A percentile compares a stretch with the other conserved stretches of the same genome.
phyloP scores from a whole-genome alignment of 2,113 vertebrate genomes.

The Miniopterus natalensis region DNA sequence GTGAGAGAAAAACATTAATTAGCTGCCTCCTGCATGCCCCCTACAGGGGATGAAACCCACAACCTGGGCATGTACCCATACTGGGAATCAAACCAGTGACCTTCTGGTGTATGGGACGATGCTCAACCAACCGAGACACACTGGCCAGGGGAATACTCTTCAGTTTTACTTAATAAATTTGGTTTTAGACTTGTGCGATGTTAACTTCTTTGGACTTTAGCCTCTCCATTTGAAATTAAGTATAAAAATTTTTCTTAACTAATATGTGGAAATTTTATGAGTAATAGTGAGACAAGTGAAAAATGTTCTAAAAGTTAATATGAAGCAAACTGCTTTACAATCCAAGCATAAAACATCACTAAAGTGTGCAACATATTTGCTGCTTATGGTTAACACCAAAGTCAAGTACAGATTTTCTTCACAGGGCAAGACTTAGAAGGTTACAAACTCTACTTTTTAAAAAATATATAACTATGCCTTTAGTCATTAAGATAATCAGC shows the following conservation, averaged over 20 bases:
- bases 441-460: conserved; percentile 8
- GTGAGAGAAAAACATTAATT: no score
- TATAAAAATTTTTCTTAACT: neutral
- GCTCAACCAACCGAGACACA: no score
- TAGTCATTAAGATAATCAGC: neutral
- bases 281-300: neutral
- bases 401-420: conserved; percentile 1
- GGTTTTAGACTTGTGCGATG: neutral
- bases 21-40: no score
- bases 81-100: no score
- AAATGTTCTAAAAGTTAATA: neutral
- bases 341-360: neutral
- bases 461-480: neutral
- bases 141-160: neutral
- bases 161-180: neutral
- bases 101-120: no score
- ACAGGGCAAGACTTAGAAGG: neutral
- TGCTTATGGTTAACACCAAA: conserved; percentile 13
- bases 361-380: neutral
- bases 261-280: neutral
- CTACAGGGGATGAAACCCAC: no score
- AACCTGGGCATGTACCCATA: no score
- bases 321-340: neutral
- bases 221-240: neutral
- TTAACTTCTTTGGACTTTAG: neutral